Evolutionary conservation across 2,888 invertebrate species (phyloP).

Genomic region (Sclerodermus sp.): DNA sequence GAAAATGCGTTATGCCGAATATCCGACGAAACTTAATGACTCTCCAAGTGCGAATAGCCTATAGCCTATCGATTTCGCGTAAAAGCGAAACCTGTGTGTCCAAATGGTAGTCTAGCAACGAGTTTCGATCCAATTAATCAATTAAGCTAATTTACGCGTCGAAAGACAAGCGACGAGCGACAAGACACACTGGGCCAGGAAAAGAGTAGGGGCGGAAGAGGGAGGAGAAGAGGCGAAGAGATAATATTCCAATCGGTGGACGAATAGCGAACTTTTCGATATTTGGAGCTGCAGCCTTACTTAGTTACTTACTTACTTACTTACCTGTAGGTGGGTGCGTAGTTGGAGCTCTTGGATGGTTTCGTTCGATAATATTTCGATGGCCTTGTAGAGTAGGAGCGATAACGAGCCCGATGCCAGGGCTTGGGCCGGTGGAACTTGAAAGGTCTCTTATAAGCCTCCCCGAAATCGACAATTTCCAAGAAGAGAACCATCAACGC

Average conservation of each 20-base stretch:
- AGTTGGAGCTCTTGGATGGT: constrained; percentile 10
- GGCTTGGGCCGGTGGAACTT: constrained; percentile 32
- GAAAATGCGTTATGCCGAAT: neutral
- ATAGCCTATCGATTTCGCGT: constrained; percentile 12
- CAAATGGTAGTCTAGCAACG: constrained; percentile 3
- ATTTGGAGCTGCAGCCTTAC: no score
- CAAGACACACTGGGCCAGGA: no score
- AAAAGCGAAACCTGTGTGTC: neutral
- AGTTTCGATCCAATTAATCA: constrained; percentile 4
- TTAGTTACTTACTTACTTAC: neutral
- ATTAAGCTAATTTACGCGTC: neutral
- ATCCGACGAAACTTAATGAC: constrained; percentile 3
- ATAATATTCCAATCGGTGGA: no score
- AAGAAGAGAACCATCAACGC: constrained; percentile 27
- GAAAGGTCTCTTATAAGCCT: constrained; percentile 34
- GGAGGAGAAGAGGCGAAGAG: no score
- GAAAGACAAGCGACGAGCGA: no score
- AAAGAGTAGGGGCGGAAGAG: no score
- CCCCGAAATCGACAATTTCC: constrained; percentile 28
- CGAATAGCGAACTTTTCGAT: no score
- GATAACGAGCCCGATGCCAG: constrained; percentile 26
- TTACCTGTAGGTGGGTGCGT: constrained; percentile 20
- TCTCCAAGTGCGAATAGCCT: constrained; percentile 8
- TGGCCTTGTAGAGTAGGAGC: constrained; percentile 22
- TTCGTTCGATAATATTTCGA: constrained; percentile 24